Percentiles rank a stretch among this genome's conserved stretches.
Evolutionary conservation across 2,888 invertebrate genomes (phyloP).

Genomic region (Epiblema foenella): DNA sequence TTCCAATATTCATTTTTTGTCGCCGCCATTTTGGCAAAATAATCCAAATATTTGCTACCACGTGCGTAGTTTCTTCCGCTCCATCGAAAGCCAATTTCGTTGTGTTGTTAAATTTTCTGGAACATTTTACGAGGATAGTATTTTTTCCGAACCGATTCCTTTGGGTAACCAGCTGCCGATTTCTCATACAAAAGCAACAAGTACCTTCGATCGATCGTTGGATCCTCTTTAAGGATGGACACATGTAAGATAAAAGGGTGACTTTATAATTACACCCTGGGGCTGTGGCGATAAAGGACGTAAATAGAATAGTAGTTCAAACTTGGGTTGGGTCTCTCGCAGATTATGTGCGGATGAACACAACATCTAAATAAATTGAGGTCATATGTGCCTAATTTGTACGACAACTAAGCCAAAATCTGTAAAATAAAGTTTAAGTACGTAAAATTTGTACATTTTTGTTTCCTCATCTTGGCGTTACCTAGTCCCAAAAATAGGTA

Average conservation of each 20-base stretch:
- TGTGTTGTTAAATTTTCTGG: not conserved
- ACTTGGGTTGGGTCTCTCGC: not conserved
- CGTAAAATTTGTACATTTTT: too few species aligned
- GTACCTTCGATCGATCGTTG: not conserved
- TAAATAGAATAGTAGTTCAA: slow-evolving; percentile 1
- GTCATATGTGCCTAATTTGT: not conserved
- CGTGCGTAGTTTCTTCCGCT: not conserved
- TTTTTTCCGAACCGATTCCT: not conserved
- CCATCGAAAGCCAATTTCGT: not conserved
- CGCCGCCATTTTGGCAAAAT: not conserved
- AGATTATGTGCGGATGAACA: not conserved
- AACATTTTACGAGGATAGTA: not conserved
- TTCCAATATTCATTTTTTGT: not conserved
- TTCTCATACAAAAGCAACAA: not conserved
- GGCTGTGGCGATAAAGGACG: not conserved
- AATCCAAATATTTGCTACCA: not conserved
- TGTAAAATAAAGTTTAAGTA: too few species aligned
- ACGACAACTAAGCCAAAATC: not conserved
- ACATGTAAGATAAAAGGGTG: not conserved
- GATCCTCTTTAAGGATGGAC: not conserved
- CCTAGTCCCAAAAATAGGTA: too few species aligned
- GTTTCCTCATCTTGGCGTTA: too few species aligned
- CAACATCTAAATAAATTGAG: not conserved
- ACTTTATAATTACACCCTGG: not conserved
- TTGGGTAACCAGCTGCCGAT: too few species aligned